A percentile compares a stretch with the other conserved stretches of the same genome.
Conservation (phyloP, 1,140 invertebrate genomes). For the Bombus waltoni region DNA sequence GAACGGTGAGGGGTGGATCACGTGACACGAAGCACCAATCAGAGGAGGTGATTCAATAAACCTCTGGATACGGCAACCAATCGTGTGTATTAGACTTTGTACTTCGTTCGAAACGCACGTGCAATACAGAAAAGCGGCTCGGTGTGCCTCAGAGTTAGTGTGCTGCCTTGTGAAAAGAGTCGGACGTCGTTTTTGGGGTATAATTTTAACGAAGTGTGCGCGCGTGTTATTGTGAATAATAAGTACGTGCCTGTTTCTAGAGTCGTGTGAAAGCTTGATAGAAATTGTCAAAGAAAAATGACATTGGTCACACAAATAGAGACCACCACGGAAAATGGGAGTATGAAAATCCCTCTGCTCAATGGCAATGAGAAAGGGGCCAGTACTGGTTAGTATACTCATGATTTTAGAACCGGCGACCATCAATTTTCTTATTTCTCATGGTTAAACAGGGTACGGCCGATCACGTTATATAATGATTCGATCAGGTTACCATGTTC, state of each 20-base stretch:
- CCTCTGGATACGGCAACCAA: slow-evolving; percentile 54
- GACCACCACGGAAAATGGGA: slow-evolving; percentile 74
- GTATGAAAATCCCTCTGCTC: slow-evolving; percentile 74
- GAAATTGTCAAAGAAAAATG: slow-evolving; percentile 64
- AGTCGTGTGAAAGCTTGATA: not conserved
- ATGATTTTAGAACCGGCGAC: slow-evolving; percentile 11
- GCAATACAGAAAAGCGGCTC: slow-evolving; percentile 63
- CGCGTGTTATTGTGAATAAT: slow-evolving; percentile 48
- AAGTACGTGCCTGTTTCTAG: not conserved
- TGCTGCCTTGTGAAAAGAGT: slow-evolving; percentile 61
- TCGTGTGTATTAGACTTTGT: slow-evolving; percentile 71
- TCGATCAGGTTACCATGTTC: slow-evolving; percentile 30
- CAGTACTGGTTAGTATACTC: slow-evolving; percentile 63
- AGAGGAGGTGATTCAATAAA: no score
- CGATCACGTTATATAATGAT: slow-evolving; percentile 55
- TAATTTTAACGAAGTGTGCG: slow-evolving; percentile 50
- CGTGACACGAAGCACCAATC: slow-evolving; percentile 23
- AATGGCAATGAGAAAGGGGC: slow-evolving; percentile 70
- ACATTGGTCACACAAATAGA: slow-evolving; percentile 80
- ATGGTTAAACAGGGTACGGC: slow-evolving; percentile 22
- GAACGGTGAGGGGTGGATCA: slow-evolving; percentile 9
- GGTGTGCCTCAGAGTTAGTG: slow-evolving; percentile 53
- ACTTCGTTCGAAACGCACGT: slow-evolving; percentile 78
- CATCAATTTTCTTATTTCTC: not conserved
- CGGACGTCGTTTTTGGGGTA: slow-evolving; percentile 33